Percentiles rank a stretch among this genome's conserved stretches.
These are phyloP conservation scores for Mamestra brassicae DNA, from an alignment of 2,888 invertebrate genomes.

Conservation along the genomic window DNA sequence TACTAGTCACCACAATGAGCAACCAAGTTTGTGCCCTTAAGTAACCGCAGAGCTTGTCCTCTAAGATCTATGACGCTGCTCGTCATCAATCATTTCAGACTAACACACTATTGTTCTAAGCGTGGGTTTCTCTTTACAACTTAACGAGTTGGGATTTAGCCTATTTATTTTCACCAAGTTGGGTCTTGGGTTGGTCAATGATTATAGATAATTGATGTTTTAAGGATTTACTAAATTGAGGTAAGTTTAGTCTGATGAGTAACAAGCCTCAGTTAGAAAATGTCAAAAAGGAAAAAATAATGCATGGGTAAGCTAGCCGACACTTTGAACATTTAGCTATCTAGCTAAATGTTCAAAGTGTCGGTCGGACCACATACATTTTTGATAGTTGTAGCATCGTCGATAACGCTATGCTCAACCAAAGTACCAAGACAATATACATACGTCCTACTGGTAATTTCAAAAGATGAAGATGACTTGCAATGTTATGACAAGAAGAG, in stretches of 20 bases:
- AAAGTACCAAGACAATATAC: neutral
- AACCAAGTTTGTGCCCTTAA: slow-evolving; percentile 13
- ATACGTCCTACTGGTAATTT: neutral
- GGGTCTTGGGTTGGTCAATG: neutral
- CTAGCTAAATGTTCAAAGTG: no score
- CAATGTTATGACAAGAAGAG: neutral
- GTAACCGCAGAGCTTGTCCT: slow-evolving; percentile 16
- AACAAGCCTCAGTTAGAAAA: neutral
- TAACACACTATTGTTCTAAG: slow-evolving; percentile 21
- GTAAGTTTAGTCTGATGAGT: neutral
- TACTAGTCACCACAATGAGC: slow-evolving; percentile 29
- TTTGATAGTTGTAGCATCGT: no score
- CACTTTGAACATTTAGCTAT: no score
- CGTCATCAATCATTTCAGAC: slow-evolving; percentile 14
- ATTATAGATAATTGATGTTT: no score
- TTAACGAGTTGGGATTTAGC: slow-evolving; percentile 4
- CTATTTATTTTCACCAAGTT: neutral
- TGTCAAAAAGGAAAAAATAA: neutral
- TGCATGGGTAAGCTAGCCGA: neutral
- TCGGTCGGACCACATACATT: no score
- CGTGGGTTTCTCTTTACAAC: neutral
- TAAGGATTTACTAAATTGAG: no score
- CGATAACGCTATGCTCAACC: no score
- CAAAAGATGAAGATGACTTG: neutral
- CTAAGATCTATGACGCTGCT: slow-evolving; percentile 14